These are phyloP conservation scores for Sinella curviseta DNA, from an alignment of 1,140 invertebrate species.

Conservation along the genomic window DNA sequence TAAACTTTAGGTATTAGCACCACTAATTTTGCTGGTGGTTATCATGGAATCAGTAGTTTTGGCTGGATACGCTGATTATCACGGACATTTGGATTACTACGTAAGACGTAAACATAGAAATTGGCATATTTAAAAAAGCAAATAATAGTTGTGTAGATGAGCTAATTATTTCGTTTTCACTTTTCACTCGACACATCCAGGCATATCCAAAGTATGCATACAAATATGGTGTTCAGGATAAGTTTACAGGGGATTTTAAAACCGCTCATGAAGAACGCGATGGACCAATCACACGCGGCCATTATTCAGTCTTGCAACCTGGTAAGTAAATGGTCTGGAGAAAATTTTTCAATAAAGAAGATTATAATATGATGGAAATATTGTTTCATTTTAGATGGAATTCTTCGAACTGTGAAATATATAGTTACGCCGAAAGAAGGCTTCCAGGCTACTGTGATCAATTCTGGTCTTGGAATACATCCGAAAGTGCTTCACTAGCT, in stretches of 20 bases:
- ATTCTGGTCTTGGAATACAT: background rate
- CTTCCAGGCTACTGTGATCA: background rate
- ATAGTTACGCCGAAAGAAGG: background rate
- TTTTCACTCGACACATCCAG: too few relatives aligned
- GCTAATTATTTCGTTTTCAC: too few relatives aligned
- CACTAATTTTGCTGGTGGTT: too few relatives aligned
- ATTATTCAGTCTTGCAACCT: slow-evolving; percentile 62
- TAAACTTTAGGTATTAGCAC: too few relatives aligned
- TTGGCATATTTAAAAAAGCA: too few relatives aligned
- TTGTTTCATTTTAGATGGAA: background rate
- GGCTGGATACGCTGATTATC: too few relatives aligned
- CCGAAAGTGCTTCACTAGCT: background rate
- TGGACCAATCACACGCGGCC: slow-evolving; percentile 59
- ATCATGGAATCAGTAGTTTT: too few relatives aligned
- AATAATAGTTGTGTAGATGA: too few relatives aligned
- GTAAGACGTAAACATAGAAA: too few relatives aligned
- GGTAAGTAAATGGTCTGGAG: slow-evolving; percentile 35
- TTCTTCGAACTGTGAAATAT: background rate
- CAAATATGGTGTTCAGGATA: slow-evolving; percentile 14
- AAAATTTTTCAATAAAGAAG: background rate
- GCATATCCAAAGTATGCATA: slow-evolving; percentile 4
- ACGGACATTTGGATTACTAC: too few relatives aligned
- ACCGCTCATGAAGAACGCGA: slow-evolving; percentile 50
- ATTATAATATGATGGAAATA: background rate
- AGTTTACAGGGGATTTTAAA: slow-evolving; percentile 15